Evolutionary conservation across 2,888 invertebrate genomes (phyloP).

Genomic region (Drosophila mimetica): DNA sequence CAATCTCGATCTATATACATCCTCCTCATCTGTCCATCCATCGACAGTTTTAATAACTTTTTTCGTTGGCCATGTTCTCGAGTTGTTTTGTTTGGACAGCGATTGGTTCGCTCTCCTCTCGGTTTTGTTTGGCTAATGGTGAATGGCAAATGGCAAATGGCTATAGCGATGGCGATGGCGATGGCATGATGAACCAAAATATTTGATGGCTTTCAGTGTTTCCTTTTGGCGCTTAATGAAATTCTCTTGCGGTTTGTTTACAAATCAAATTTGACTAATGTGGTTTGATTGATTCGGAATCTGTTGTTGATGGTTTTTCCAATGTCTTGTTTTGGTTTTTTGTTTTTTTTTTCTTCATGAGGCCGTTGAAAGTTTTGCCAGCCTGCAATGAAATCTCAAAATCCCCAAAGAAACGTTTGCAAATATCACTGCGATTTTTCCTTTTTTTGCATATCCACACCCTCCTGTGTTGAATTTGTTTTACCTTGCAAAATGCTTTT

Average conservation of each 20-base stretch:
- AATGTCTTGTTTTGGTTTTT: neutral
- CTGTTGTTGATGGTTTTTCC: conserved; percentile 19
- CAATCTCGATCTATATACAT: conserved; percentile 58
- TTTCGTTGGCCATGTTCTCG: conserved; percentile 40
- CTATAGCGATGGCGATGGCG: conserved; percentile 1
- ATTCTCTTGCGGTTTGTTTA: conserved; percentile 56
- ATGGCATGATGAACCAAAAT: conserved; percentile 28
- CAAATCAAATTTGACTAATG: conserved; percentile 75
- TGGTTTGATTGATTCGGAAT: conserved; percentile 53
- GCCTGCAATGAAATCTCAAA: neutral
- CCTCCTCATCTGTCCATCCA: conserved; percentile 57
- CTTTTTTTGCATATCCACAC: conserved; percentile 1
- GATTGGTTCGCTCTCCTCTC: neutral
- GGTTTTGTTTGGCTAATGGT: conserved; percentile 12
- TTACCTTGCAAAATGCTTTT: conserved; percentile 22
- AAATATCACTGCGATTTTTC: conserved; percentile 26
- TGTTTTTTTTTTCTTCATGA: neutral
- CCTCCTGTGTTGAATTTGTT: neutral
- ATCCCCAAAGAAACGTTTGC: conserved; percentile 44
- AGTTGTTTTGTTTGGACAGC: conserved; percentile 65
- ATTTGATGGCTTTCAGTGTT: conserved; percentile 32
- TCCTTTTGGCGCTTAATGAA: conserved; percentile 35
- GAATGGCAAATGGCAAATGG: conserved; percentile 4
- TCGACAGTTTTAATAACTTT: conserved; percentile 77
- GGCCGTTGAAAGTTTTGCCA: conserved; percentile 1